These are phyloP conservation scores for Fulmarus glacialis DNA, from an alignment of 2,113 vertebrate genomes.

Conservation along the genomic window DNA sequence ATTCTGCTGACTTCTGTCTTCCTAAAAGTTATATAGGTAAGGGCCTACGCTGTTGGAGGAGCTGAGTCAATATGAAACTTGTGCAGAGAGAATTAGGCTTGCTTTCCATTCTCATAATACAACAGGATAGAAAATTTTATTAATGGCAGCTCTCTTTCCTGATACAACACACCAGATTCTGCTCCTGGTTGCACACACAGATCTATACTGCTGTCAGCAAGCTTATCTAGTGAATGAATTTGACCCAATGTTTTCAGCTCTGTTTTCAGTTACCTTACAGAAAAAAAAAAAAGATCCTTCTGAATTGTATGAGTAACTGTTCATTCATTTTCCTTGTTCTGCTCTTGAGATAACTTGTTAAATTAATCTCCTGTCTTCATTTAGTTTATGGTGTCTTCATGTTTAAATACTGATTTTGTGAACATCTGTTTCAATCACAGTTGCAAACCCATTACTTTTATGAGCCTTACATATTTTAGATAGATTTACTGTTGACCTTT, in stretches of 20 bases:
- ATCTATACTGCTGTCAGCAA: neutral
- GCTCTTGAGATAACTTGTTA: conserved; percentile 60
- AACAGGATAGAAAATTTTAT: neutral
- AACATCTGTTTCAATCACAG: conserved; percentile 76
- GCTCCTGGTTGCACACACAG: neutral
- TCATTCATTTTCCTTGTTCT: conserved; percentile 24
- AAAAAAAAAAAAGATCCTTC: neutral
- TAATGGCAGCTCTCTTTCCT: neutral
- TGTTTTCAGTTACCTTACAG: neutral
- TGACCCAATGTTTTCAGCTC: neutral
- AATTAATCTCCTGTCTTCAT: conserved; percentile 69
- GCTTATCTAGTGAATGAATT: neutral
- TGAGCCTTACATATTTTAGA: conserved; percentile 70
- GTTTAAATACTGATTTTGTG: conserved; percentile 76
- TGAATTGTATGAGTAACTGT: neutral
- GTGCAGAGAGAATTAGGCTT: neutral
- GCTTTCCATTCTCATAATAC: neutral
- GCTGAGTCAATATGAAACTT: neutral
- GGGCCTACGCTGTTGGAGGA: neutral
- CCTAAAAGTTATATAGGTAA: neutral
- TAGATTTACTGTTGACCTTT: conserved; percentile 81
- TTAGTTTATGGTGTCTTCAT: conserved; percentile 72
- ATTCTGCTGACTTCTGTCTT: neutral
- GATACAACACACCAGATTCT: neutral
- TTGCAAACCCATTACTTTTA: conserved; percentile 75